Evolutionary conservation across 2,888 invertebrate genomes (phyloP).

Genomic region (Allygus modestus): DNA sequence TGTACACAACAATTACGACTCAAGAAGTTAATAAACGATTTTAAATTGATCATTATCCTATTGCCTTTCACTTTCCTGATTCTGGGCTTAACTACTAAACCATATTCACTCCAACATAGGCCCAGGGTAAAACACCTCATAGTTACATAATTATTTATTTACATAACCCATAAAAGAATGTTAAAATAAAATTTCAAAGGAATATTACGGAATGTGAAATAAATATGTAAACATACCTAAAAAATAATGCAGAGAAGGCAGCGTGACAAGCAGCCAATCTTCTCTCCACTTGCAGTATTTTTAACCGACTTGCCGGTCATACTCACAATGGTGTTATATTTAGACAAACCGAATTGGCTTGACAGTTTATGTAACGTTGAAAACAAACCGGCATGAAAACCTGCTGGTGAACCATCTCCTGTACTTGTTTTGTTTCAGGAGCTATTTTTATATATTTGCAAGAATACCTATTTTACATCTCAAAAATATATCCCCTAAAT

Average conservation of each 20-base stretch:
- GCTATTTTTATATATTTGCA: too few relatives aligned
- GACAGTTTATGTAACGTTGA: conserved; percentile 17
- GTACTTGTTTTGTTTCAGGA: neutral
- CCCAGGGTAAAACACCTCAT: too few relatives aligned
- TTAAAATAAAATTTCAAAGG: neutral
- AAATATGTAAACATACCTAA: neutral
- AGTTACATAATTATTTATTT: too few relatives aligned
- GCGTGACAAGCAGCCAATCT: neutral
- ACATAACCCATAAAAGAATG: too few relatives aligned
- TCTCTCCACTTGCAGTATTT: neutral
- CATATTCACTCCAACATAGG: too few relatives aligned
- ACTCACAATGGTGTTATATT: conserved; percentile 40
- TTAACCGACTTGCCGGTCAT: conserved; percentile 9
- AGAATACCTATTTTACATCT: too few relatives aligned
- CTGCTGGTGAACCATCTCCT: neutral
- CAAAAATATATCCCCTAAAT: too few relatives aligned
- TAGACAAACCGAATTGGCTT: conserved; percentile 16
- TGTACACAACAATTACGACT: too few relatives aligned
- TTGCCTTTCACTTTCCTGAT: too few relatives aligned
- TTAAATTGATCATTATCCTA: too few relatives aligned
- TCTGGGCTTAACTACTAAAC: too few relatives aligned
- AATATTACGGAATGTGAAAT: neutral
- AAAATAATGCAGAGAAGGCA: neutral
- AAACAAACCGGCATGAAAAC: neutral
- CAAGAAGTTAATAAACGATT: too few relatives aligned